phyloP scores from a whole-genome alignment of 1,140 invertebrate genomes.

The Muscidifurax raptorellus region DNA sequence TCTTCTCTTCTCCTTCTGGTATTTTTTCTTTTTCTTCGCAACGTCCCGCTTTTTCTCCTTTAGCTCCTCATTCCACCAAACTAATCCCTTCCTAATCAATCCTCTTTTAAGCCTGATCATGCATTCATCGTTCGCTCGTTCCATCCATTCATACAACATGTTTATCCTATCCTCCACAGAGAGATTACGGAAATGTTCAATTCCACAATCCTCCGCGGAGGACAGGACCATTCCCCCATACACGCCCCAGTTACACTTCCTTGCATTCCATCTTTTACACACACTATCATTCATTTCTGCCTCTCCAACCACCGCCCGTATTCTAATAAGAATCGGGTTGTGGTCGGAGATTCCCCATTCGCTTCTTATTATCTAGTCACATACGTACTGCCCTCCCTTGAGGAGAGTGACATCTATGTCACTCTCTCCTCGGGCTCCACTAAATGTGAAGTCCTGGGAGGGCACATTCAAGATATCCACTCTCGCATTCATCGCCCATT shows the following conservation, averaged over 20 bases:
- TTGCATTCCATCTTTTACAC: neutral
- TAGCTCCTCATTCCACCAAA: no score
- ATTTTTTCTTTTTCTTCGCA: no score
- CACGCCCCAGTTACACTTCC: neutral
- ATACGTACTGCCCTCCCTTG: neutral
- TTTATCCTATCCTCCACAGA: neutral
- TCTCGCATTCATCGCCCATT: neutral
- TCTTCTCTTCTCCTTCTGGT: no score
- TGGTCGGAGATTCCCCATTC: constrained; percentile 33
- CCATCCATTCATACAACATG: constrained; percentile 31
- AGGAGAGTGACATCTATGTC: constrained; percentile 48
- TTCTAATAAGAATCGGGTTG: constrained; percentile 22
- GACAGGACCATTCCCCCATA: neutral
- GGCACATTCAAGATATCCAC: constrained; percentile 49
- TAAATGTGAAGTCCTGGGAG: constrained; percentile 21
- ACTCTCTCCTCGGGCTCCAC: no score
- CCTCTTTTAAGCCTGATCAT: neutral
- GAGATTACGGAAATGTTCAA: neutral
- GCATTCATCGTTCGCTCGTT: constrained; percentile 1
- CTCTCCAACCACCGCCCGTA: neutral
- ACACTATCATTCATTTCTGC: neutral
- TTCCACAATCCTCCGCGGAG: neutral
- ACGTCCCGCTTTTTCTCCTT: no score
- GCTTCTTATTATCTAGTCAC: neutral
- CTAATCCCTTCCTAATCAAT: neutral